Base-by-base conservation (phyloP, 35 echinoderm and acorn worm species). In the Chiridota heheva region DNA sequence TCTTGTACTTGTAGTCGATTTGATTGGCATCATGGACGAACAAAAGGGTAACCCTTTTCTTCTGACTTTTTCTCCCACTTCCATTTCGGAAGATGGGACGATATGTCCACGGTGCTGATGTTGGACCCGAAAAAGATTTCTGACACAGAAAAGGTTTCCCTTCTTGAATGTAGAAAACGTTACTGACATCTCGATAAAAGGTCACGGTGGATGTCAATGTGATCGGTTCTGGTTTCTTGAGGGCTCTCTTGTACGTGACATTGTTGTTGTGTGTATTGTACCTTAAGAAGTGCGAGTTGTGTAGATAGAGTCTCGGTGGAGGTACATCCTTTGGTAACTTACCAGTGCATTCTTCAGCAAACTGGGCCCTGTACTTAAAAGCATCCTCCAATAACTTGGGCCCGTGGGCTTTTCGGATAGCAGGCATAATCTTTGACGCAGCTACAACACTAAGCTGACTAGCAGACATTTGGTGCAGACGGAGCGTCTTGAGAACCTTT, bases 401-500 rank as follows among this genome's bases (percentile, higher is more conserved):
- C 17, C 73, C 73, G 55, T 77, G 73, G 13, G 60, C 73, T 60
- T 35, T 77, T 31, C 41, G 44, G 48, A 77, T 77, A 3, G 56
- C 73, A 0, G 49, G 18, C 73, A 77, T 77, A 33, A 58, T 58
- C 17, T 77, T 55, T 40, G 73, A 77, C n/a, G 73, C 46, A 12
- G 47, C 32, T 2, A 77, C 18, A 28, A 77, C 60, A 20, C 60
- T 77, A 2, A 77, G 73, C 51, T 77, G 73, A 39, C 73, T 77
- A 12, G 88, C 82, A 18, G 81, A 67, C 81, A 90, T 90, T 34
- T 86, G 77, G 16, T 83, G 88, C 24, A 90, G 73, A 5, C 72
- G 70, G 62, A 90, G 63, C 1, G 47, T 43, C 5, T 37, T 49
- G 17, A 90, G 27, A 18, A 90, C 24, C 37, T 85, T 45, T 4